Base-by-base conservation (phyloP, 2,797 vertebrate genomes). In the Selene dorsalis region DNA sequence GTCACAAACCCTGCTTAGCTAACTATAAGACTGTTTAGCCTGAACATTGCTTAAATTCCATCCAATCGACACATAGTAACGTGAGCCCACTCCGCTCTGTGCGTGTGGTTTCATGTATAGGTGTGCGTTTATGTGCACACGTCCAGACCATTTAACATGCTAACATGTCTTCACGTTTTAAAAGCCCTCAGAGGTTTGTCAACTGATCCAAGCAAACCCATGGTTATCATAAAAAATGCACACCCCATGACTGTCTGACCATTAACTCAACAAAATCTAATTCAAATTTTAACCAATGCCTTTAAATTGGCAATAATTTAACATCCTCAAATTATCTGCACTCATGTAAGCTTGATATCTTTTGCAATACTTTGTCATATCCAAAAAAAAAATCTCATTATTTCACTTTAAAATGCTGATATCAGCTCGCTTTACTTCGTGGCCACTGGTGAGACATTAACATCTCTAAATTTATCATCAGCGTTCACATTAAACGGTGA, bases 21-120 rank as follows among this genome's bases (percentile, higher is more conserved):
- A 79, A 85, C 68, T 24, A 57, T 84, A 69, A 53, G 58, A 65
- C 82, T 90, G 84, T 93, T 93, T 85, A 91, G 73, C 73, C 78
- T 70, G 77, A 14, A 76, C 87, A 93, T 93, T 92, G 89, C 94
- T 94, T 86, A 83, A 92, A 94, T 94, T 94, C 93, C 93, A 91
- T 16, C 84, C 80, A 93, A 90, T 92, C 86, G 85, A 88, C 90
- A 86, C 85, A 52, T 73, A 85, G 84, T 88, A 91, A 92, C 43
- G 77, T 77, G 77, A 93, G 75, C 74, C 84, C 75, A 17, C 68
- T 68, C 30, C 20, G 52, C 47, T 64, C 66, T 47, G 39, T 30
- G 58, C 24, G 57, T 39, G 60, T 55, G 50, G 55, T 58, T 74
- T 59, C 47, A 22, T 71, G 56, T 67, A 68, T 32, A 6, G 50